These are phyloP conservation scores for Heliconius charithonia DNA, from an alignment of 2,888 invertebrate species.

Conservation along the genomic window DNA sequence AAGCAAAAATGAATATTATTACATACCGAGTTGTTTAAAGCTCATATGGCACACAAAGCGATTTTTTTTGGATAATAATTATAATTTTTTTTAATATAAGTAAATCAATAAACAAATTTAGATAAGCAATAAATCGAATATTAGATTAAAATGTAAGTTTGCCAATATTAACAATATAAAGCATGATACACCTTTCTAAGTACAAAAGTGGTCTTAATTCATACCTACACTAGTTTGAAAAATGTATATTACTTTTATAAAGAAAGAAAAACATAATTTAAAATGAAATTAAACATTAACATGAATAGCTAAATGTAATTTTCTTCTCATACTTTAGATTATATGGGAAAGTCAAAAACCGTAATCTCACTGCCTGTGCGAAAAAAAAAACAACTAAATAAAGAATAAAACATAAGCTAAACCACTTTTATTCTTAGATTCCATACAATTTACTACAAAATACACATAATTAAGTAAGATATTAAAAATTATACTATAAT, in stretches of 20 bases:
- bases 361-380: not conserved
- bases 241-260: no score
- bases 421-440: not conserved
- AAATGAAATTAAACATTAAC: no score
- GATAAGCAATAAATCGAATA: not conserved
- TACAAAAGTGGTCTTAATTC: not conserved
- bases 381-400: not conserved
- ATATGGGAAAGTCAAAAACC: no score
- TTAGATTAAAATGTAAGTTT: not conserved
- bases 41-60: not conserved
- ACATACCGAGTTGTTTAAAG: not conserved
- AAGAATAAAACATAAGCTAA: not conserved
- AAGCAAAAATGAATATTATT: not conserved
- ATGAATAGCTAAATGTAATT: not conserved
- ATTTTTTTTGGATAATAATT: no score
- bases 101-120: not conserved
- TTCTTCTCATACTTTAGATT: not conserved
- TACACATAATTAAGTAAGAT: not conserved
- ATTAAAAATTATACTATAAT: not conserved
- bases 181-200: not conserved
- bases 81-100: not conserved
- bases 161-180: no score
- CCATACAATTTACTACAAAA: not conserved
- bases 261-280: no score
- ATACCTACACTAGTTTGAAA: no score